Conservation (phyloP, 2,113 vertebrate genomes). For the Heterotis niloticus region DNA sequence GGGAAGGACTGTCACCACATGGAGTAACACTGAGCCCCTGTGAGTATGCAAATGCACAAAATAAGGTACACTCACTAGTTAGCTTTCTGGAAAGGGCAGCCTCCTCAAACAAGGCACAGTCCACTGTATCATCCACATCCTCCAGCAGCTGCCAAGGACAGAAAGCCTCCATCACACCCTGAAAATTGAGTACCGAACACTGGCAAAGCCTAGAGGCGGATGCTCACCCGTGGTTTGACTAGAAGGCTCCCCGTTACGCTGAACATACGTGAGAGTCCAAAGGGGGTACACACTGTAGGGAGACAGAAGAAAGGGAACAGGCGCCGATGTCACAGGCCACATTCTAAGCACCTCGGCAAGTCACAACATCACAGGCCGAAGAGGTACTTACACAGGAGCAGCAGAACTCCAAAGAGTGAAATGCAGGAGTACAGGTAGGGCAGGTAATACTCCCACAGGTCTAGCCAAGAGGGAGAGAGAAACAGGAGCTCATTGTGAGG, state of each 20-base stretch:
- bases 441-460: constrained; percentile 93
- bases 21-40: not conserved
- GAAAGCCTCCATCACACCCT: not conserved
- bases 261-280: constrained; percentile 92
- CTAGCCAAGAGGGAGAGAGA: constrained; percentile 50
- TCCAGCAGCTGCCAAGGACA: constrained; percentile 74
- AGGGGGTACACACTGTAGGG: constrained; percentile 85
- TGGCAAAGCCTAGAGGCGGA: not conserved
- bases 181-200: too few species aligned
- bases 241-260: constrained; percentile 87
- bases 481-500: too few species aligned
- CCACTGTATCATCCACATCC: constrained; percentile 85
- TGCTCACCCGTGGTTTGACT: constrained; percentile 89
- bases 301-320: constrained; percentile 1
- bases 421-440: constrained; percentile 95
- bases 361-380: not conserved
- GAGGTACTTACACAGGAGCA: constrained; percentile 81
- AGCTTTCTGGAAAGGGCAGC: constrained; percentile 73
- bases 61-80: constrained; percentile 53
- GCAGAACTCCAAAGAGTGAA: constrained; percentile 84
- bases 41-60: not conserved
- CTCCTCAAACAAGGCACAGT: constrained; percentile 84
- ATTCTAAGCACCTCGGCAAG: not conserved
- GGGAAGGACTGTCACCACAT: not conserved
- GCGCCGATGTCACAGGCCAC: not conserved